These are phyloP conservation scores for Protobothrops mucrosquamatus DNA, from an alignment of 2,113 vertebrate genomes.

Conservation along the genomic window DNA sequence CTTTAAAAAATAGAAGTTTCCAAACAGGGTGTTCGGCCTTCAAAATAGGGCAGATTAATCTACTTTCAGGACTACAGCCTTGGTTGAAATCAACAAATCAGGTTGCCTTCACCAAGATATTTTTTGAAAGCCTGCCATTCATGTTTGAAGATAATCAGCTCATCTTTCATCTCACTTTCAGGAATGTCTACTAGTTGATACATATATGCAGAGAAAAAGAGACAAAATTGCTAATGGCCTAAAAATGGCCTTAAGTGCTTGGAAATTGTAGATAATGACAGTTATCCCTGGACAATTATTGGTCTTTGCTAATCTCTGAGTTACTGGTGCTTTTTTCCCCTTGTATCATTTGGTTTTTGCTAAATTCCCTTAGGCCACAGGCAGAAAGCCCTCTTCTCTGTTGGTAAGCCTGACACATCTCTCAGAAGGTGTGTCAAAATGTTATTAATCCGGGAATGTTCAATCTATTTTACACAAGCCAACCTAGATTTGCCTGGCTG, in stretches of 20 bases:
- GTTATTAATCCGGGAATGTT: neutral
- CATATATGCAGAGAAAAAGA: slow-evolving; percentile 35
- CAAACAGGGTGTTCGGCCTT: neutral
- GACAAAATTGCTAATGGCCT: slow-evolving; percentile 47
- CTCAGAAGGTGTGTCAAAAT: slow-evolving; percentile 7
- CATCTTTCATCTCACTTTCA: slow-evolving; percentile 50
- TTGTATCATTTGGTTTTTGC: neutral
- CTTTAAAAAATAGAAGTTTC: neutral
- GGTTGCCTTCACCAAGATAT: slow-evolving; percentile 54
- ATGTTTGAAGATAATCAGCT: slow-evolving; percentile 60
- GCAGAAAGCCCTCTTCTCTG: neutral
- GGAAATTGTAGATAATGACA: slow-evolving; percentile 67
- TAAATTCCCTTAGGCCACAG: neutral
- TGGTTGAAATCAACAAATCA: slow-evolving; percentile 22
- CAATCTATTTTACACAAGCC: neutral
- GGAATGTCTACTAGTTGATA: slow-evolving; percentile 40
- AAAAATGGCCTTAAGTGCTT: slow-evolving; percentile 57
- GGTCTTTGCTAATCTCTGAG: slow-evolving; percentile 46
- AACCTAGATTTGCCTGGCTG: neutral
- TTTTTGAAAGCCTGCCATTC: slow-evolving; percentile 67
- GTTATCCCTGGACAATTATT: slow-evolving; percentile 45
- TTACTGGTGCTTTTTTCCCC: slow-evolving; percentile 3
- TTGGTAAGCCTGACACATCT: neutral
- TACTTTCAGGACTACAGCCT: slow-evolving; percentile 20
- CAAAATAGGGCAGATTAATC: neutral